Conservation (phyloP, 2,113 vertebrate species). For the Ondatra zibethicus region DNA sequence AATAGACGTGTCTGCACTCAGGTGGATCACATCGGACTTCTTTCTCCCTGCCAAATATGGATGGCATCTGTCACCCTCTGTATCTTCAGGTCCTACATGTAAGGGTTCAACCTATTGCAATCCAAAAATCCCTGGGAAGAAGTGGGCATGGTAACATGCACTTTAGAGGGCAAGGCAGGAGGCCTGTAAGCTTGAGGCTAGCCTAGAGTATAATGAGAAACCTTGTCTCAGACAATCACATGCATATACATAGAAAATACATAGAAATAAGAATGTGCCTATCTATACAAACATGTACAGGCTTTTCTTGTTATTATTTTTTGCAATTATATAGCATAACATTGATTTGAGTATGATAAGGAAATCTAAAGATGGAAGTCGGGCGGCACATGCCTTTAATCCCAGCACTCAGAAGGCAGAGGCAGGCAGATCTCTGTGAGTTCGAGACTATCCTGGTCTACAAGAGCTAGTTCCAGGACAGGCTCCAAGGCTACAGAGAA, state of each 20-base stretch:
- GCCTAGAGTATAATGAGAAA: neutral
- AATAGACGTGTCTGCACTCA: neutral
- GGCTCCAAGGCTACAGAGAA: too few relatives aligned
- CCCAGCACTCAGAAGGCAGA: too few relatives aligned
- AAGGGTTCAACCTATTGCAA: neutral
- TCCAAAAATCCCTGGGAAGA: neutral
- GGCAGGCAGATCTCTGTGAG: too few relatives aligned
- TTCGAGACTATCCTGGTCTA: too few relatives aligned
- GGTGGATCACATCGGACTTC: neutral
- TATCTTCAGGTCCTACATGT: neutral
- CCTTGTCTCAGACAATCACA: neutral
- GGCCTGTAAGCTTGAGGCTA: neutral
- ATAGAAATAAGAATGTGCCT: neutral
- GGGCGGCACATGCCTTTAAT: too few relatives aligned
- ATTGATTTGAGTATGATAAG: neutral
- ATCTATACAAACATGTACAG: neutral
- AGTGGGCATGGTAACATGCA: too few relatives aligned
- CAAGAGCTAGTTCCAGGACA: too few relatives aligned
- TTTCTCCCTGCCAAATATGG: neutral
- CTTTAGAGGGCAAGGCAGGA: neutral
- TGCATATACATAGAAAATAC: neutral
- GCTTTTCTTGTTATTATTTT: neutral
- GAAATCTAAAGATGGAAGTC: neutral
- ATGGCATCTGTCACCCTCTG: neutral
- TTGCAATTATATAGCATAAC: neutral